Percentiles rank a stretch among this genome's conserved stretches.
Evolutionary conservation across 2,113 vertebrate species (phyloP).

Genomic region (Nesogale talazaci): DNA sequence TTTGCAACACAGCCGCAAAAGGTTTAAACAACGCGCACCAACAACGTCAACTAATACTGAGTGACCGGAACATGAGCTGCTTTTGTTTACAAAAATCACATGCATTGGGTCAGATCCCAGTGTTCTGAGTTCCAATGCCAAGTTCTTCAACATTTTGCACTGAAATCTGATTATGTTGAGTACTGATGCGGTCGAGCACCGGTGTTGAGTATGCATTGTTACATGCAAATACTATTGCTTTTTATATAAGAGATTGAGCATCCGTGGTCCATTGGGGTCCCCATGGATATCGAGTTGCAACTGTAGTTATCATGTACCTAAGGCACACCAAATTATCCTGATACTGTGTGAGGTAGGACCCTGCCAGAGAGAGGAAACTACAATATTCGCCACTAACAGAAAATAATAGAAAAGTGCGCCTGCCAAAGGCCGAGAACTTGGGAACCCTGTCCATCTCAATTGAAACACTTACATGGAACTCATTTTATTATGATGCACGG

Average conservation of each 20-base stretch:
- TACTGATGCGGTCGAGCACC: too few relatives aligned
- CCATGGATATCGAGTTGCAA: background rate
- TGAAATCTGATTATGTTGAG: too few relatives aligned
- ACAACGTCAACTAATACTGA: too few relatives aligned
- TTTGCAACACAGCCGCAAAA: too few relatives aligned
- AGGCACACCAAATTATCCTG: background rate
- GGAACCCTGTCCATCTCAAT: background rate
- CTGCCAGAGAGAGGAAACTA: background rate
- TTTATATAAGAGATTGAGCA: background rate
- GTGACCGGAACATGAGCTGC: too few relatives aligned
- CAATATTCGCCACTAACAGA: background rate
- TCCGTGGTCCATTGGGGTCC: background rate
- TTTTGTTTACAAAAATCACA: too few relatives aligned
- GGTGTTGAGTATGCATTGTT: too few relatives aligned
- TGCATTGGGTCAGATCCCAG: too few relatives aligned
- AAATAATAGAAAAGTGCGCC: background rate
- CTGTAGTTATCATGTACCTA: background rate
- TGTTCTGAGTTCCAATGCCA: too few relatives aligned
- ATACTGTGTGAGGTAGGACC: background rate
- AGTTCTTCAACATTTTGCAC: too few relatives aligned
- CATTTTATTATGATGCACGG: background rate
- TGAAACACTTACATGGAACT: background rate
- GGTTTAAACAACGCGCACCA: too few relatives aligned
- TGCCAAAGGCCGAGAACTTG: background rate
- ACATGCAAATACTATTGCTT: too few relatives aligned